A percentile compares a stretch with the other conserved stretches of the same genome.
Conservation (phyloP, 2,888 invertebrate genomes). For the Phlogophora meticulosa region DNA sequence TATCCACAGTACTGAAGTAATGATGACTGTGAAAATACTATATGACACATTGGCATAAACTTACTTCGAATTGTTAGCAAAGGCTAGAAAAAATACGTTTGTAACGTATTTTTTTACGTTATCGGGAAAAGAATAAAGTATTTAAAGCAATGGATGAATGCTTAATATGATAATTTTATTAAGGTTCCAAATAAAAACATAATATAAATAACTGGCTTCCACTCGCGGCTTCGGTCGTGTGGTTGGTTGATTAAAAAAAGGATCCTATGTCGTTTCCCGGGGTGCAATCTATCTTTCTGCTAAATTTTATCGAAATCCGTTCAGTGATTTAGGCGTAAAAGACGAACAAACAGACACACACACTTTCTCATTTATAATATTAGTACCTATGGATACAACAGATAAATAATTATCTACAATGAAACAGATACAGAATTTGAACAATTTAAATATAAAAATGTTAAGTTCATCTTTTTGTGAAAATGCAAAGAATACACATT, state of each 20-base stretch:
- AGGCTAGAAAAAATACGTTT: too few relatives aligned
- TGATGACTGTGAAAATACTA: conserved; percentile 15
- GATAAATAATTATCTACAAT: neutral
- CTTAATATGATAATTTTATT: too few relatives aligned
- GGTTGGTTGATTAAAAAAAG: too few relatives aligned
- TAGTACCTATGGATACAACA: neutral
- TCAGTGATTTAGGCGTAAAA: too few relatives aligned
- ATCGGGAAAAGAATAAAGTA: neutral
- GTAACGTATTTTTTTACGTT: neutral
- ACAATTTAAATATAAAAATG: conserved; percentile 4
- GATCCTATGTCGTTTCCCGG: too few relatives aligned
- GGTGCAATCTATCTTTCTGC: too few relatives aligned
- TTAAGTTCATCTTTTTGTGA: neutral
- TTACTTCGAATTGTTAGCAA: conserved; percentile 2
- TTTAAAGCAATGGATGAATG: neutral
- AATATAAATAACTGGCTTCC: neutral
- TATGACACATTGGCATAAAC: conserved; percentile 12
- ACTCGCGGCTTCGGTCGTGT: too few relatives aligned
- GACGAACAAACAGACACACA: too few relatives aligned
- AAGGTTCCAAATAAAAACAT: neutral
- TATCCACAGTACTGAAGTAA: conserved; percentile 2
- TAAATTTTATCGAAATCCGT: too few relatives aligned
- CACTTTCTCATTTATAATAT: too few relatives aligned
- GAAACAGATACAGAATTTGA: too few relatives aligned
- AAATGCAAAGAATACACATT: neutral